Evolutionary conservation across 2,113 vertebrate species (phyloP).

Genomic region (Bagarius yarrelli): DNA sequence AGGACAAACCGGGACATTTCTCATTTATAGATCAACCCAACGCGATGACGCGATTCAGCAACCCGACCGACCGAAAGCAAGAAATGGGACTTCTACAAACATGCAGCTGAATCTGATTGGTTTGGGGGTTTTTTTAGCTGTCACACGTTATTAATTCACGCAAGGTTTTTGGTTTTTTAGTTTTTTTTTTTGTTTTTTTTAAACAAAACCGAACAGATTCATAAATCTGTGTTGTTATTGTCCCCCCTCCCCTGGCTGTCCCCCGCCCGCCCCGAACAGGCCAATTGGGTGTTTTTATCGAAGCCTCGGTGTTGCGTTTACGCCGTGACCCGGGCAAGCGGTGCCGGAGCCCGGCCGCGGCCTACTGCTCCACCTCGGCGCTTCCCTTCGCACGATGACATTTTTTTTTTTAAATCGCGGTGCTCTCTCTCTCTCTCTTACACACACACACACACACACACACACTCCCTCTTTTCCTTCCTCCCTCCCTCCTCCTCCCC

Average conservation of each 20-base stretch:
- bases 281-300: conserved; percentile 66
- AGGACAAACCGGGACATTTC: neutral
- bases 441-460: neutral
- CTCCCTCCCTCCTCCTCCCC: conserved; percentile 32
- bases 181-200: too few species aligned
- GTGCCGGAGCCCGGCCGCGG: conserved; percentile 63
- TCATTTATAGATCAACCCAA: neutral
- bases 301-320: conserved; percentile 73
- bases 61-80: conserved; percentile 49
- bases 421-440: conserved; percentile 42
- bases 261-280: conserved; percentile 60
- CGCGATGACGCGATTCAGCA: conserved; percentile 8
- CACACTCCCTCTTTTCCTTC: conserved; percentile 41
- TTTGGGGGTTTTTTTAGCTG: too few species aligned
- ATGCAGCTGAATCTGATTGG: too few species aligned
- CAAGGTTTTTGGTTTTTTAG: too few species aligned
- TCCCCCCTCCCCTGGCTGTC: conserved; percentile 55
- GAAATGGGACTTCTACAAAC: conserved; percentile 52
- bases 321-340: conserved; percentile 64
- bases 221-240: conserved; percentile 42
- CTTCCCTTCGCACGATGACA: conserved; percentile 70
- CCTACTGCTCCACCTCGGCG: conserved; percentile 72
- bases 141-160: conserved; percentile 58
- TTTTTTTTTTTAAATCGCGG: conserved; percentile 43
- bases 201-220: conserved; percentile 28